Evolutionary conservation across 2,797 vertebrate genomes (phyloP), one percentile per base, ranked within the genome.

Genomic region (Paedocypris micromegethes): DNA sequence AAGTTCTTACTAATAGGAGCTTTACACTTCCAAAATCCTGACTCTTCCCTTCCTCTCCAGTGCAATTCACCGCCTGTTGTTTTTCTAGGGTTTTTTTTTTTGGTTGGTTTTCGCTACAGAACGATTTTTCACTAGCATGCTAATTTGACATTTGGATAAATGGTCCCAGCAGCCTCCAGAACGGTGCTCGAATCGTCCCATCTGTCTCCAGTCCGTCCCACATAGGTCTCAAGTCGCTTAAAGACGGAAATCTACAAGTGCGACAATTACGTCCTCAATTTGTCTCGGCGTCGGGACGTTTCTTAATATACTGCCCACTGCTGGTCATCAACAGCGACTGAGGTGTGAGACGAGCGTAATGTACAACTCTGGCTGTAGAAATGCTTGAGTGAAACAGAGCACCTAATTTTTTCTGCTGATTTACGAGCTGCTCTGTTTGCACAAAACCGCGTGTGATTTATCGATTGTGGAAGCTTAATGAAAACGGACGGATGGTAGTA

Each of bases 81-180:
- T 85, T 86, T 80, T 85, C 86, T 85, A 67, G 80, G 41, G n/a
- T 86, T 47, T 45, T 87, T 87, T 87, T 87, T 85, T 84, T 82
- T 86, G 84, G 81, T 83, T 86, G 86, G 81, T 87, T 87, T 79
- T 84, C 83, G 23, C 83, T 80, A 78, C 84, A 70, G 74, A 72
- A 82, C 80, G 73, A 88, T 89, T 90, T 88, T 88, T 90, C 86
- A 87, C 84, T 76, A 65, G 70, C 77, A 86, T 87, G 85, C 82
- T 90, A 88, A 89, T 90, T 88, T 90, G 88, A 89, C 88, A 89
- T 88, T 87, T 86, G 85, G 88, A 91, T 91, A 89, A 89, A 89
- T 89, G 85, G 87, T 78, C 82, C 70, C 78, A 83, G 81, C 74
- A 2, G 82, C 84, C 60, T 72, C 64, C 66, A 46, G 75, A 80